phyloP scores from a whole-genome alignment of 2,113 vertebrate species.

The Ariopsis seemanni region DNA sequence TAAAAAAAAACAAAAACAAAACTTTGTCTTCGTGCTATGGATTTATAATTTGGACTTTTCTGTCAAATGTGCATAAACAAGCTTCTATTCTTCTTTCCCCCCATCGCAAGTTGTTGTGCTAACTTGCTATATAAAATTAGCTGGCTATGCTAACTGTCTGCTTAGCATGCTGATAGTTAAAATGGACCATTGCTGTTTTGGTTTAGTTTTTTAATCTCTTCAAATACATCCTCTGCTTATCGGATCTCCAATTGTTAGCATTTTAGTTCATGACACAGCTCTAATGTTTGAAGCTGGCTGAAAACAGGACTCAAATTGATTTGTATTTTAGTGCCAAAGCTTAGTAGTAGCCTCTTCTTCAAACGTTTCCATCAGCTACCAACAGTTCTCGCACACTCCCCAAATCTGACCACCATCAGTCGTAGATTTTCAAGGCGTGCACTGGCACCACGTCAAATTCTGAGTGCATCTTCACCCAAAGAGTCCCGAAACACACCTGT shows the following conservation, averaged over 20 bases:
- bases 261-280: not conserved
- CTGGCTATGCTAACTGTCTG: not conserved
- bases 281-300: not conserved
- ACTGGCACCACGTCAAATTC: not conserved
- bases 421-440: not conserved
- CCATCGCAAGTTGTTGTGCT: not conserved
- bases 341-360: not conserved
- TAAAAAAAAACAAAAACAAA: not conserved
- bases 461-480: not conserved
- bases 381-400: too few species aligned
- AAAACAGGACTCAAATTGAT: not conserved
- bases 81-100: too few species aligned
- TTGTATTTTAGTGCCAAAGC: not conserved
- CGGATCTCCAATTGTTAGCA: not conserved
- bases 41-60: too few species aligned
- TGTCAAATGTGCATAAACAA: too few species aligned
- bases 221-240: not conserved
- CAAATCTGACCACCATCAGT: not conserved
- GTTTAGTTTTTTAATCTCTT: not conserved
- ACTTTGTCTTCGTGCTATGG: too few species aligned
- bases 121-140: not conserved
- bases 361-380: not conserved
- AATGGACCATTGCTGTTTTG: not conserved
- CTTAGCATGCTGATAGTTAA: not conserved
- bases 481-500: slow-evolving; percentile 22